These are phyloP conservation scores for Chelon auratus DNA, from an alignment of 2,797 vertebrate genomes.

Conservation along the genomic window DNA sequence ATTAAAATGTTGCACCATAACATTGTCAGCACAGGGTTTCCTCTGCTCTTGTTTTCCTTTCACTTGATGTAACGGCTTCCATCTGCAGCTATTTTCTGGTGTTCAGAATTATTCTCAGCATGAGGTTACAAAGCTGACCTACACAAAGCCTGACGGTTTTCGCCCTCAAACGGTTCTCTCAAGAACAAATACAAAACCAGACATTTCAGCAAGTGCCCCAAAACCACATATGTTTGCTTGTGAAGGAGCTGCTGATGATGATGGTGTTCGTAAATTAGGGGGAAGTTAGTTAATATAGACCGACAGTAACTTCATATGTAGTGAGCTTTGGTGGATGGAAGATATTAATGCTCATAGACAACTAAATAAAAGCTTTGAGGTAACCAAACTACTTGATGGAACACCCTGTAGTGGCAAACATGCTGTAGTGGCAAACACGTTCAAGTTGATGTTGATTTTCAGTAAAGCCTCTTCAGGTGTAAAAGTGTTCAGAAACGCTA, in stretches of 20 bases:
- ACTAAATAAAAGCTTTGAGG: not conserved
- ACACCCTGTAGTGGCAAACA: not conserved
- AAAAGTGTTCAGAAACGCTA: constrained; percentile 2
- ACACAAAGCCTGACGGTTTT: not conserved
- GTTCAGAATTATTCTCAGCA: constrained; percentile 29
- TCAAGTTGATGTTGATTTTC: not conserved
- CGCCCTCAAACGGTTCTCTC: not conserved
- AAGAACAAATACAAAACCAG: not conserved
- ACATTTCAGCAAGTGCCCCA: not conserved
- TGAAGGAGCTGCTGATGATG: not conserved
- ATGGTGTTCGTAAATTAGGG: not conserved
- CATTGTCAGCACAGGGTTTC: constrained; percentile 17
- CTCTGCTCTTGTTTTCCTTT: constrained; percentile 28
- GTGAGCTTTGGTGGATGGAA: not conserved
- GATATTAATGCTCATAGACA: not conserved
- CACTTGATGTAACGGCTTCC: constrained; percentile 14
- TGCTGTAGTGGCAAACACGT: not conserved
- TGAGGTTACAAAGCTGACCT: not conserved
- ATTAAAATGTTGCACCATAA: constrained; percentile 38
- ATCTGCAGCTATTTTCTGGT: constrained; percentile 29
- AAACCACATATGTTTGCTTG: not conserved
- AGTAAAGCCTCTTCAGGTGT: constrained; percentile 7
- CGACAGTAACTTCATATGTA: not conserved
- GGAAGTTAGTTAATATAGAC: not conserved
- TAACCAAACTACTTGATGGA: not conserved